Evolutionary conservation across 2,888 invertebrate species (phyloP).

Genomic region (Hemithea aestivaria): DNA sequence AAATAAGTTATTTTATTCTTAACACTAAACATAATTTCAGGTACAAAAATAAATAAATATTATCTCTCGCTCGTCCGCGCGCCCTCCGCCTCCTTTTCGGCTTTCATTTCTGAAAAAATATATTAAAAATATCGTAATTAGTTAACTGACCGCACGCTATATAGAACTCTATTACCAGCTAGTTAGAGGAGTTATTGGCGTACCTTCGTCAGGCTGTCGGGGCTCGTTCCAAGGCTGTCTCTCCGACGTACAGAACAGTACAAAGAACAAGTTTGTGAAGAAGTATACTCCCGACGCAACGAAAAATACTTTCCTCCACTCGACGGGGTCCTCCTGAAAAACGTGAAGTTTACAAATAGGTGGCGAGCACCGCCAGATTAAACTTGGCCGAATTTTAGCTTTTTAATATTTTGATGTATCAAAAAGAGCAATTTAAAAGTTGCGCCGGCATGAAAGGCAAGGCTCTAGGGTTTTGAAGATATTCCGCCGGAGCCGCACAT

Average conservation of each 20-base stretch:
- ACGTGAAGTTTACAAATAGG: constrained; percentile 7
- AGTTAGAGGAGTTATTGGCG: neutral
- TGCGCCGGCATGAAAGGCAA: constrained; percentile 17
- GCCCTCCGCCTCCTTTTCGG: constrained; percentile 5
- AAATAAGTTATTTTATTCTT: neutral
- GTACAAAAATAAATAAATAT: constrained; percentile 24
- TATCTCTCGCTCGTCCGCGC: neutral
- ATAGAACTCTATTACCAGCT: neutral
- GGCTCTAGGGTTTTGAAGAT: constrained; percentile 11
- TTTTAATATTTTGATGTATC: constrained; percentile 26
- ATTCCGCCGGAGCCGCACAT: constrained; percentile 3
- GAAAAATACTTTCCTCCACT: constrained; percentile 88
- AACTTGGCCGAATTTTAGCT: constrained; percentile 15
- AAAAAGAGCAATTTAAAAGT: constrained; percentile 27
- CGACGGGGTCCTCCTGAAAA: constrained; percentile 77
- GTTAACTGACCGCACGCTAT: neutral
- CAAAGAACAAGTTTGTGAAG: constrained; percentile 83
- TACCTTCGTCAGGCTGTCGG: constrained; percentile 25
- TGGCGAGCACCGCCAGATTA: constrained; percentile 14
- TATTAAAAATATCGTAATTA: neutral
- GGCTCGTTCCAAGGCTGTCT: constrained; percentile 87
- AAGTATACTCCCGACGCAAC: constrained; percentile 85
- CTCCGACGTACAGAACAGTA: constrained; percentile 83
- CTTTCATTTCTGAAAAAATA: constrained; percentile 18
- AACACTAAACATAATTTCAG: constrained; percentile 15